A percentile compares a stretch with the other conserved stretches of the same genome.
Evolutionary conservation across 2,888 invertebrate species (phyloP).

Genomic region (Nomada goodeniana): DNA sequence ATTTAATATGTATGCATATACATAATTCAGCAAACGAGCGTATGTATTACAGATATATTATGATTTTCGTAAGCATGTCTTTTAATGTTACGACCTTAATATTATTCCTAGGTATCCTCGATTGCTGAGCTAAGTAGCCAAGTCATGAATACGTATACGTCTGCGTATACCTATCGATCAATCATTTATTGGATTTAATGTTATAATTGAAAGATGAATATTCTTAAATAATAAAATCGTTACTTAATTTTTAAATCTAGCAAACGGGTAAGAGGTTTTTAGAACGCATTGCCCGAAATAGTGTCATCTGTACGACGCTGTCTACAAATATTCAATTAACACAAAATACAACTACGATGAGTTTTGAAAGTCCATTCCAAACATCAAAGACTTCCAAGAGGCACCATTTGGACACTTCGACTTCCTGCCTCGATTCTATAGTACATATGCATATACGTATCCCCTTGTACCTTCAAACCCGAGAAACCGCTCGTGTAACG

Average conservation of each 20-base stretch:
- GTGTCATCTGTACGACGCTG: slow-evolving; percentile 4
- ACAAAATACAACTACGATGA: slow-evolving; percentile 6
- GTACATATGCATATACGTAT: neutral
- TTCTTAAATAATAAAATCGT: neutral
- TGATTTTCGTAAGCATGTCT: neutral
- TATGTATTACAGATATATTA: neutral
- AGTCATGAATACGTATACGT: no score
- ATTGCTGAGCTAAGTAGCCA: no score
- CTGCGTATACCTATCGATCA: no score
- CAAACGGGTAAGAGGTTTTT: slow-evolving; percentile 11
- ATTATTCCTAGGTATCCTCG: no score
- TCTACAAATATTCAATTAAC: slow-evolving; percentile 30
- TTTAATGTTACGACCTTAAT: no score
- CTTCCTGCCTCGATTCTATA: neutral
- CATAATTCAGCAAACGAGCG: neutral
- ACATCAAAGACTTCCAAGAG: slow-evolving; percentile 1
- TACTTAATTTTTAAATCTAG: slow-evolving; percentile 8
- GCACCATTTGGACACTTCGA: neutral
- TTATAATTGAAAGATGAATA: neutral
- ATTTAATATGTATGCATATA: neutral
- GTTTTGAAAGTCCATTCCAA: slow-evolving; percentile 10
- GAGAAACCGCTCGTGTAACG: neutral
- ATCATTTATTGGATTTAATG: neutral
- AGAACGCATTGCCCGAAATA: slow-evolving; percentile 8
- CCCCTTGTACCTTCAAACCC: neutral